phyloP scores from a whole-genome alignment of 2,113 vertebrate genomes.

The Penelope pileata region DNA sequence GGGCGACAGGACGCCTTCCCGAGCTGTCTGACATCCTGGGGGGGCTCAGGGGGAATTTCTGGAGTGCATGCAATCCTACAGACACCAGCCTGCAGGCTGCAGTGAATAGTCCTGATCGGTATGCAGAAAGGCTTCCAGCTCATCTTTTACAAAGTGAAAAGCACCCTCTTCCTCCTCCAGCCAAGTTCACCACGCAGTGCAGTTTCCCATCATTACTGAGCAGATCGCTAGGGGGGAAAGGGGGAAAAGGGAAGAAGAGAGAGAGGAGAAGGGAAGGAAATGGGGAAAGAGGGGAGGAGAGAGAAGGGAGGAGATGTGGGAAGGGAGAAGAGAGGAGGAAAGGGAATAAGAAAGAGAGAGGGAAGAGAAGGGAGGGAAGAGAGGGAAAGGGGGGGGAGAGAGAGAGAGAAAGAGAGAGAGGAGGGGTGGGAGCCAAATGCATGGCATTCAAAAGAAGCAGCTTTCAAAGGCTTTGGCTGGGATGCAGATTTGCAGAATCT shows the following conservation, averaged over 20 bases:
- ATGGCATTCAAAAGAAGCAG: slow-evolving; percentile 67
- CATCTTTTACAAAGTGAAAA: neutral
- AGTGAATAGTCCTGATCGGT: neutral
- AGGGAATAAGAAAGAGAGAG: neutral
- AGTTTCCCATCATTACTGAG: neutral
- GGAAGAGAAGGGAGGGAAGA: neutral
- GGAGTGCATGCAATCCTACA: neutral
- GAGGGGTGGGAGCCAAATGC: slow-evolving; percentile 43
- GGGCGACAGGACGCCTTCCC: neutral
- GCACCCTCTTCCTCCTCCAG: neutral
- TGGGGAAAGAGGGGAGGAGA: too few species aligned
- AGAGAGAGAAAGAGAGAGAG: slow-evolving; percentile 24
- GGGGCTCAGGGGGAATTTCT: neutral
- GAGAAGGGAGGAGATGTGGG: neutral
- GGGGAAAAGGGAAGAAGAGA: neutral
- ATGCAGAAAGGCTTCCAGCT: neutral
- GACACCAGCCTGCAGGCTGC: neutral
- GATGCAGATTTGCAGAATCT: slow-evolving; percentile 66
- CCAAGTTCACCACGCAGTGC: neutral
- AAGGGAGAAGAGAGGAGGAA: neutral
- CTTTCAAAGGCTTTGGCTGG: slow-evolving; percentile 73
- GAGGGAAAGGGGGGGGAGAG: neutral
- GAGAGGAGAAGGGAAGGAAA: too few species aligned
- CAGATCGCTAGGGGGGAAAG: neutral
- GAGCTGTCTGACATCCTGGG: neutral